Base-by-base conservation (phyloP, 1,140 invertebrate genomes). In the Aphidius ervi region DNA sequence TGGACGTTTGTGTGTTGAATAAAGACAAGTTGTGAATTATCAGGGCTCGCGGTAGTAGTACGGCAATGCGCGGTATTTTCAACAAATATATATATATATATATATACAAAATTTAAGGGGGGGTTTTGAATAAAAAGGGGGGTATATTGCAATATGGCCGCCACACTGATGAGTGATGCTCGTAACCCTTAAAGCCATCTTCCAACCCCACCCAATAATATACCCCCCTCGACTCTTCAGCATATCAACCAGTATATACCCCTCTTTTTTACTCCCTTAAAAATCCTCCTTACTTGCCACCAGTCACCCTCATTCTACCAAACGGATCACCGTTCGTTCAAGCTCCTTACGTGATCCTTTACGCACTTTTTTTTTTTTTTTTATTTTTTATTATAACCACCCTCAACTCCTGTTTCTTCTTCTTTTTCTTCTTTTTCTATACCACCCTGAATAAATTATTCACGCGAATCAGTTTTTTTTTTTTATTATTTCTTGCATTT, bases 81-180 rank as follows among this genome's bases (percentile, higher is more conserved):
- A 23, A 23, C 23, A 23, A 2, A 23, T 2, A 23, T 62, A 50
- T 16, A 16, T 16, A 16, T 16, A 16, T 16, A 16, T 16, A 16
- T 16, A 16, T 16, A 16, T 16, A 16, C n/a, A n/a, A n/a, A n/a
- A n/a, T n/a, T n/a, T n/a, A 46, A 9, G 31, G 55, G 58, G 52
- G 58, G 60, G 63, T 64, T 59, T 46, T 59, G 65, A 63, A 63
- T n/a, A n/a, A 61, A 65, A 59, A 62, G 69, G 63, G 68, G 68
- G 53, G 46, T 56, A 56, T 53, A 68, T 69, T 68, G 71, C 75
- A 77, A 77, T 79, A 78, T 77, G 75, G 76, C 74, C 70, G 77
- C 71, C 71, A 65, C 46, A 58, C 74, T 74, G 74, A 78, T 79
- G 76, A 79, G 75, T 69, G 74, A 78, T 78, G 73, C 74, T 74